Evolutionary conservation across 2,113 vertebrate species (phyloP).

Genomic region (Pleuronectes platessa): DNA sequence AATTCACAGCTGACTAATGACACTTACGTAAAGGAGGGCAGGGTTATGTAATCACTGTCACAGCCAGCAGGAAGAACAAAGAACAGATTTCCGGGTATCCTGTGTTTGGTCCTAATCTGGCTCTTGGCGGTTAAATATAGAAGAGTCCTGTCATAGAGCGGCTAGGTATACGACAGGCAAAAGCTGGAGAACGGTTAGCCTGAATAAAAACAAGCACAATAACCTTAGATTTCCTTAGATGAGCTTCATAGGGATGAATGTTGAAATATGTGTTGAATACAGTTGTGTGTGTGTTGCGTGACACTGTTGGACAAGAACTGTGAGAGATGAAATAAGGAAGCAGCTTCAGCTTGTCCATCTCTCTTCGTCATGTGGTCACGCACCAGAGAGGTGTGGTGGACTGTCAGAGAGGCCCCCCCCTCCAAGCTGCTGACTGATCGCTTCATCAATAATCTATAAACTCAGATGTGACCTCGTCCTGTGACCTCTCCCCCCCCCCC

Average conservation of each 20-base stretch:
- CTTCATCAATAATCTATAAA: slow-evolving; percentile 54
- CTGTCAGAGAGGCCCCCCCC: slow-evolving; percentile 1
- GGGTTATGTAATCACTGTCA: slow-evolving; percentile 71
- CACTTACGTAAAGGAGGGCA: slow-evolving; percentile 64
- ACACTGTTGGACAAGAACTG: neutral
- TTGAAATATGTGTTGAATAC: neutral
- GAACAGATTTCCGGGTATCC: slow-evolving; percentile 75
- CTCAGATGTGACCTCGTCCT: slow-evolving; percentile 8
- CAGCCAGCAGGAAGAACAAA: slow-evolving; percentile 74
- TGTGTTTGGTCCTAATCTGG: slow-evolving; percentile 60
- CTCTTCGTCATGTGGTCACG: neutral
- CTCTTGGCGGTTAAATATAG: slow-evolving; percentile 56
- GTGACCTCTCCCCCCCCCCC: slow-evolving; percentile 1
- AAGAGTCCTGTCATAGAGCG: slow-evolving; percentile 29
- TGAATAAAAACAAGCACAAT: neutral
- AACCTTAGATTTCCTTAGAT: neutral
- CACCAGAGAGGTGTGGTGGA: neutral
- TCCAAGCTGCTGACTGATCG: slow-evolving; percentile 16
- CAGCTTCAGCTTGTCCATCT: no score
- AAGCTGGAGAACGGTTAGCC: neutral
- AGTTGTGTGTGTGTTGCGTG: neutral
- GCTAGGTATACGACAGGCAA: slow-evolving; percentile 20
- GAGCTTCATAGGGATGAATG: neutral
- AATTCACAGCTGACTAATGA: slow-evolving; percentile 67
- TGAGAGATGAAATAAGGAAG: neutral